phyloP scores from a whole-genome alignment of 2,113 vertebrate species.

The Glaucomys volans region DNA sequence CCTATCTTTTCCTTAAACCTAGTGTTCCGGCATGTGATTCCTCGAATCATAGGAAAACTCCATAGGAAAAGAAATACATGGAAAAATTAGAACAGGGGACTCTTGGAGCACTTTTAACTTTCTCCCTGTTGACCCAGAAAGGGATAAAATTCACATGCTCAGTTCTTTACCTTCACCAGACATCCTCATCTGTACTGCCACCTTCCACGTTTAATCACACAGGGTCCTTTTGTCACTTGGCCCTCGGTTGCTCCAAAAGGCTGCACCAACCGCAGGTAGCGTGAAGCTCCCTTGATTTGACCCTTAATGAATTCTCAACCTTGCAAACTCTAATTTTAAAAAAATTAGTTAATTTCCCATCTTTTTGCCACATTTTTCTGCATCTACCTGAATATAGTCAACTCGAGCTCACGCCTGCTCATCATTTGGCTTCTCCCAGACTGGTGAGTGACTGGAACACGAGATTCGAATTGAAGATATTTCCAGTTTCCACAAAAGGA shows the following conservation, averaged over 20 bases:
- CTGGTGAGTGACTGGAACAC: neutral
- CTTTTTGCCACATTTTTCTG: neutral
- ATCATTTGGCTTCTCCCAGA: neutral
- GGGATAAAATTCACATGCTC: conserved; percentile 71
- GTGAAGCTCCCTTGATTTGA: neutral
- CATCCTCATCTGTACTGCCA: neutral
- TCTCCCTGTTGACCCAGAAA: conserved; percentile 69
- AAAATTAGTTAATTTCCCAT: neutral
- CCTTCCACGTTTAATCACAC: neutral
- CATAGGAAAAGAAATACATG: neutral
- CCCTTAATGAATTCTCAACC: neutral
- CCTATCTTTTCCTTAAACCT: conserved; percentile 63
- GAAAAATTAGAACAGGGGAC: conserved; percentile 52
- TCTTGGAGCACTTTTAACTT: conserved; percentile 76
- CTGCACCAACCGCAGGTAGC: no score
- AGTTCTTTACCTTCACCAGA: conserved; percentile 70
- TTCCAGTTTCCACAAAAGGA: neutral
- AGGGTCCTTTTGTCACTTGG: neutral
- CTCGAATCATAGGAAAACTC: neutral
- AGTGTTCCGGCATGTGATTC: neutral
- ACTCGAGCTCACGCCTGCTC: neutral
- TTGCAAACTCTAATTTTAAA: neutral
- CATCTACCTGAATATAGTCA: neutral
- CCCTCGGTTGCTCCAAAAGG: neutral
- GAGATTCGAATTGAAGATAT: neutral